These are phyloP conservation scores for Emydocephalus ijimae DNA, from an alignment of 2,113 vertebrate genomes.

Conservation along the genomic window DNA sequence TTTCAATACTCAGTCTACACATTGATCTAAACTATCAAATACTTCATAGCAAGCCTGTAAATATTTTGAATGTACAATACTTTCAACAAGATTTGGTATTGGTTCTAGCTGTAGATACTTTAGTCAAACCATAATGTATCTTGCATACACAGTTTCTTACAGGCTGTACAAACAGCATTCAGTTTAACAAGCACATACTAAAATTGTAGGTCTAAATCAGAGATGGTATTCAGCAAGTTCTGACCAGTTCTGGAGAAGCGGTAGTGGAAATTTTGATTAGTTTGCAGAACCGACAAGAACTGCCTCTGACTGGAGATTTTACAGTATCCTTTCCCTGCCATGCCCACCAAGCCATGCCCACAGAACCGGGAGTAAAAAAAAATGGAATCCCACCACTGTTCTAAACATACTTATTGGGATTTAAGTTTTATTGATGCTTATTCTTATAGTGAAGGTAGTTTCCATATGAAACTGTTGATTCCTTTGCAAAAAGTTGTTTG, in stretches of 20 bases:
- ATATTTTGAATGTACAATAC: neutral
- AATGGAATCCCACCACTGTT: too few species aligned
- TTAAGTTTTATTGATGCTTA: neutral
- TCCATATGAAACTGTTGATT: neutral
- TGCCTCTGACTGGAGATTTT: too few species aligned
- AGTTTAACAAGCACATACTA: neutral
- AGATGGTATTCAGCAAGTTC: too few species aligned
- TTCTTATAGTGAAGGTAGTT: neutral
- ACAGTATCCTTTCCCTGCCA: too few species aligned
- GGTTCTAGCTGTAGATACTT: neutral
- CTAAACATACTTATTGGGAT: neutral
- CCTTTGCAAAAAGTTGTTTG: neutral
- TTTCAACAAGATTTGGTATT: neutral
- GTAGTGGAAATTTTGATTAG: too few species aligned
- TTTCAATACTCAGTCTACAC: constrained; percentile 6
- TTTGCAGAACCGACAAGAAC: too few species aligned
- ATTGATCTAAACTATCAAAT: neutral
- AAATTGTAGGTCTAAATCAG: neutral
- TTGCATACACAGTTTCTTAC: neutral
- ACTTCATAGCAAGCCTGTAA: neutral
- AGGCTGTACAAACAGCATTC: neutral
- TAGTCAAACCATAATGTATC: neutral
- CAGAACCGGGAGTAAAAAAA: too few species aligned
- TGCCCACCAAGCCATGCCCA: too few species aligned
- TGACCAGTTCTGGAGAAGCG: too few species aligned